phyloP scores from a whole-genome alignment of 1,140 invertebrate genomes.

The Eriocheir sinensis region DNA sequence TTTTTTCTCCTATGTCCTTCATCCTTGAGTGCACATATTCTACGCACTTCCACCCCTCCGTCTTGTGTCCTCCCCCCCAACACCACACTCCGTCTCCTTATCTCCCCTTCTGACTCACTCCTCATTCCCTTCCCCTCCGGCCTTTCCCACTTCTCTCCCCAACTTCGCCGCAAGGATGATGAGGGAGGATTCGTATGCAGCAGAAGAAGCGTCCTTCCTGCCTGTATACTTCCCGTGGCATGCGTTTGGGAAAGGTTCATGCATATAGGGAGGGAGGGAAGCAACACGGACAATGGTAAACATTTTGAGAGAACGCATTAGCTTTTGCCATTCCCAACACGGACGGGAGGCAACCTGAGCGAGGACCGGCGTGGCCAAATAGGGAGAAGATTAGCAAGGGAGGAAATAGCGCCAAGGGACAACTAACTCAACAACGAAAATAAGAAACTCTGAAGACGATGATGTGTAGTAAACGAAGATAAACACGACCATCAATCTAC shows the following conservation, averaged over 20 bases:
- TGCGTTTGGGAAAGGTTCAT: constrained; percentile 12
- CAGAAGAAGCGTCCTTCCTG: background rate
- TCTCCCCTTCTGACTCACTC: background rate
- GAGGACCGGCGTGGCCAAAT: background rate
- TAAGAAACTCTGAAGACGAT: too few relatives aligned
- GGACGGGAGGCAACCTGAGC: background rate
- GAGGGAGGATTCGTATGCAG: background rate
- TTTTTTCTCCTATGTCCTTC: too few relatives aligned
- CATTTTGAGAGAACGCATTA: constrained; percentile 15
- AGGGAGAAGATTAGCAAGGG: background rate
- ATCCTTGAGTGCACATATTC: background rate
- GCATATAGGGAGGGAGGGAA: constrained; percentile 11
- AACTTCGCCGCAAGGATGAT: background rate
- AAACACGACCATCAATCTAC: too few relatives aligned
- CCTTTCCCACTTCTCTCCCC: background rate
- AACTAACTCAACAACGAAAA: too few relatives aligned
- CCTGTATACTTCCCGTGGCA: constrained; percentile 6
- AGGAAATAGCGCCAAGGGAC: background rate
- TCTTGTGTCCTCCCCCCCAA: background rate
- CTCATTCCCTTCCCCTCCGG: background rate
- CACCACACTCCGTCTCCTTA: background rate
- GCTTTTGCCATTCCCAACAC: constrained; percentile 13
- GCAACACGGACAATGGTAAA: constrained; percentile 24
- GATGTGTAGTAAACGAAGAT: too few relatives aligned
- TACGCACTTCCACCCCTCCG: background rate